Evolutionary conservation across 2,797 vertebrate species (phyloP), one percentile per base, ranked within the genome.

Genomic region (Myotis vivesi): DNA sequence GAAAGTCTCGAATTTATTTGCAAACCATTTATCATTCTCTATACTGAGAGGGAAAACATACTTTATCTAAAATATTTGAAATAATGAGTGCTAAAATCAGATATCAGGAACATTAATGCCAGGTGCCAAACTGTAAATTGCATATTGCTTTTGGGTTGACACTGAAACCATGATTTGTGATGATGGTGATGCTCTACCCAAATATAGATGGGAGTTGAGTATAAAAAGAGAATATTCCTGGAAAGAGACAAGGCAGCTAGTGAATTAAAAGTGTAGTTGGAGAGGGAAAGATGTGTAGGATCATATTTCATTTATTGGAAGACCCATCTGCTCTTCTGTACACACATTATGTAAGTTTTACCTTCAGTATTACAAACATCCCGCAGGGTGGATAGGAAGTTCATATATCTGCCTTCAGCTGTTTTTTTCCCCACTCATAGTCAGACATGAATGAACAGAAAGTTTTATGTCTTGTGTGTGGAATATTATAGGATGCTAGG

Each of bases 1-100:
- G 97, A 97, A 96, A 97, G 93, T 93, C 94, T 92, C 82, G 17
- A 73, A 72, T 88, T 96, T 88, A 96, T 97, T 96, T 89, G 87
- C 77, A 87, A 95, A 94, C 82, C 95, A 88, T 97, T 96, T 90
- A 94, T 96, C 93, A 96, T 96, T 93, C 82, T 91, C 71, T 89
- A 51, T 72, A 82, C 59, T 16, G 88, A 91, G 85, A 96, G 82
- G 59, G 77, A 89, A 95, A 97, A 92, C 85, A 86, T 82, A 89
- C 82, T 97, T 94, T 87, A 93, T 96, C 88, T 95, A 83, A 93
- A 95, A 95, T 88, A 96, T 96, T 96, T 87, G 95, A 89, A 95
- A 93, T 92, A 95, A 94, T 87, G 86, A 49, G 55, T 96, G 77
- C 94, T 95, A 75, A 89, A 87, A 93, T 97, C 68, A 86, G 89